Conservation (phyloP, 2,113 vertebrate species). For the Sminthopsis crassicaudata region DNA sequence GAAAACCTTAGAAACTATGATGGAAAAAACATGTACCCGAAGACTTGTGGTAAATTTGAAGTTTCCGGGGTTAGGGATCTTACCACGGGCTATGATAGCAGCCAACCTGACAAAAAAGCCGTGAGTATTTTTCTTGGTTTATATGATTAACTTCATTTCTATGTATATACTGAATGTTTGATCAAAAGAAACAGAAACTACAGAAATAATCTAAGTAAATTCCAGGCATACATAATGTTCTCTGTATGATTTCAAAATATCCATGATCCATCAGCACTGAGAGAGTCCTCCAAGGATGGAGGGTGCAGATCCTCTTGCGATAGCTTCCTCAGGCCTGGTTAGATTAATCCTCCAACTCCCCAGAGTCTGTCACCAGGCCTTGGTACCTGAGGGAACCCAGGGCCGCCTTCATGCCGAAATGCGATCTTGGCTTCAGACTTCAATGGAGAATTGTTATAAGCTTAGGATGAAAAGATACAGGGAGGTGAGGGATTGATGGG, state of each 20-base stretch:
- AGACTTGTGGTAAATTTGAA: constrained; percentile 90
- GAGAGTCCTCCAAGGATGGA: neutral
- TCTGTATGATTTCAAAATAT: neutral
- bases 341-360: neutral
- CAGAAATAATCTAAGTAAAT: constrained; percentile 18
- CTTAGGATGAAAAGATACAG: neutral
- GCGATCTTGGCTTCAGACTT: neutral
- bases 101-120: constrained; percentile 91
- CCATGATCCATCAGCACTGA: neutral
- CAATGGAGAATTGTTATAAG: neutral
- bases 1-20: constrained; percentile 91
- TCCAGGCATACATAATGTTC: neutral
- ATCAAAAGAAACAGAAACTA: neutral
- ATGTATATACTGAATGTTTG: neutral
- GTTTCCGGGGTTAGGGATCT: constrained; percentile 92
- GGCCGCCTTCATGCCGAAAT: neutral
- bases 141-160: neutral
- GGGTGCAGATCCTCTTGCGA: neutral
- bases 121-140: constrained; percentile 83
- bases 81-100: constrained; percentile 95
- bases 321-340: neutral
- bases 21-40: constrained; percentile 90
- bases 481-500: neutral
- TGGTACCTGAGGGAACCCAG: neutral
- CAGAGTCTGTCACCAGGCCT: neutral